A percentile compares a stretch with the other conserved stretches of the same genome.
phyloP scores from a whole-genome alignment of 2,888 invertebrate species.

The Bedellia somnulentella region DNA sequence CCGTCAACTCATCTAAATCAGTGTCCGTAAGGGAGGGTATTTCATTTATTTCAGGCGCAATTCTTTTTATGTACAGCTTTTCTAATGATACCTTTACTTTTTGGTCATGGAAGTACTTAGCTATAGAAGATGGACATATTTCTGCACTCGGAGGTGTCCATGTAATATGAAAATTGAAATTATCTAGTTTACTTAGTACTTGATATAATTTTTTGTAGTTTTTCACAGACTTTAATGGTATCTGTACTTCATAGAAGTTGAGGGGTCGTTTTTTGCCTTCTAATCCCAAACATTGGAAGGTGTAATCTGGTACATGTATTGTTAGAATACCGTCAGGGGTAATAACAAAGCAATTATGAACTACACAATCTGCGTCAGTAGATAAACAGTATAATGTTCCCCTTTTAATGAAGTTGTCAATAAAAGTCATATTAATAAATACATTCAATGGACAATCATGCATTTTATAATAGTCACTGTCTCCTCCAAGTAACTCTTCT shows the following conservation, averaged over 20 bases:
- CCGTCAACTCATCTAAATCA: slow-evolving; percentile 32
- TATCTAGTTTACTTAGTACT: slow-evolving; percentile 23
- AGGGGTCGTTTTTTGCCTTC: slow-evolving; percentile 34
- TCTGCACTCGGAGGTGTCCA: slow-evolving; percentile 34
- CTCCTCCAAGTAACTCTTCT: slow-evolving; percentile 25
- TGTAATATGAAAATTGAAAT: slow-evolving; percentile 24
- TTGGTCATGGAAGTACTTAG: slow-evolving; percentile 37
- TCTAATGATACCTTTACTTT: slow-evolving; percentile 20
- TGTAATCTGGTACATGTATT: slow-evolving; percentile 26
- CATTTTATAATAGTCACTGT: slow-evolving; percentile 37
- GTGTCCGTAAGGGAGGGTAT: slow-evolving; percentile 29
- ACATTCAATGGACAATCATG: slow-evolving; percentile 23
- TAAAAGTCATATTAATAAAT: slow-evolving; percentile 28
- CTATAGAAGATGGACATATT: slow-evolving; percentile 43
- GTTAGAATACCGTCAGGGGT: slow-evolving; percentile 35
- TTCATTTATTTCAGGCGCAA: slow-evolving; percentile 23
- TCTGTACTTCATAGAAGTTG: slow-evolving; percentile 29
- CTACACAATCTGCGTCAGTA: slow-evolving; percentile 27
- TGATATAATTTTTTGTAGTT: slow-evolving; percentile 18
- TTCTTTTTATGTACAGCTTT: slow-evolving; percentile 15
- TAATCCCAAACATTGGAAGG: slow-evolving; percentile 41
- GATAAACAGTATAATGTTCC: slow-evolving; percentile 34
- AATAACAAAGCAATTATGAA: slow-evolving; percentile 32
- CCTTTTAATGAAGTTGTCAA: slow-evolving; percentile 33
- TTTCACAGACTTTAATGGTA: slow-evolving; percentile 24